Percentiles rank a stretch among this genome's conserved stretches.
These are phyloP conservation scores for Rhopalosiphum nymphaeae DNA, from an alignment of 2,888 invertebrate genomes.

Conservation along the genomic window DNA sequence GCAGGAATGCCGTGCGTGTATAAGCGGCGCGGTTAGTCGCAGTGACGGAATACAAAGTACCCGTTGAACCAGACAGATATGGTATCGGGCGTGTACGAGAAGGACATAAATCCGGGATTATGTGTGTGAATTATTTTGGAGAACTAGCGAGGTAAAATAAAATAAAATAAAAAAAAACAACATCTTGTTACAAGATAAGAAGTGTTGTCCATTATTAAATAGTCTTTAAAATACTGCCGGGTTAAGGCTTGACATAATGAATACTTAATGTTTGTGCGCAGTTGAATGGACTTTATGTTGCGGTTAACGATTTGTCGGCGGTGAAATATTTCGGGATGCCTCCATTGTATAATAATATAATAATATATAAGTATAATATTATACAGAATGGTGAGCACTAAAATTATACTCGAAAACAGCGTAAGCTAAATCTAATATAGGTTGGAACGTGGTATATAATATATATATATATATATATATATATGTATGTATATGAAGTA, in stretches of 20 bases:
- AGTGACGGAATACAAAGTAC: conserved; percentile 7
- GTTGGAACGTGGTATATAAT: not conserved
- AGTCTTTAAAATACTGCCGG: conserved; percentile 26
- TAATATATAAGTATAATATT: not conserved
- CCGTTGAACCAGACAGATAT: not conserved
- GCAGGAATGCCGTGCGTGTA: conserved; percentile 2
- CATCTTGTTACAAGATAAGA: conserved; percentile 36
- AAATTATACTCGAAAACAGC: not conserved
- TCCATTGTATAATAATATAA: not conserved
- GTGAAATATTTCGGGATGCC: not conserved
- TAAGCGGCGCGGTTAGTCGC: not conserved
- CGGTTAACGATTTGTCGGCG: not conserved
- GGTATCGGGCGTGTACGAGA: not conserved
- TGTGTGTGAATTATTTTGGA: conserved; percentile 33
- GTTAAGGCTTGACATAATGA: conserved; percentile 36
- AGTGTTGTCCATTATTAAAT: conserved; percentile 17
- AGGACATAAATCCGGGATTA: conserved; percentile 45
- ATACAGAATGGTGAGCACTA: not conserved
- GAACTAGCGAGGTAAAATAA: not conserved
- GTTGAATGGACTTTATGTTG: conserved; percentile 33
- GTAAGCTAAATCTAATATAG: not conserved
- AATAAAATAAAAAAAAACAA: conserved; percentile 7
- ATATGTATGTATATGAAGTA: too few relatives aligned
- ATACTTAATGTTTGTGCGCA: conserved; percentile 14
- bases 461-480: too few relatives aligned